phyloP scores from a whole-genome alignment of 2,113 vertebrate species.

The Piprites chloris region DNA sequence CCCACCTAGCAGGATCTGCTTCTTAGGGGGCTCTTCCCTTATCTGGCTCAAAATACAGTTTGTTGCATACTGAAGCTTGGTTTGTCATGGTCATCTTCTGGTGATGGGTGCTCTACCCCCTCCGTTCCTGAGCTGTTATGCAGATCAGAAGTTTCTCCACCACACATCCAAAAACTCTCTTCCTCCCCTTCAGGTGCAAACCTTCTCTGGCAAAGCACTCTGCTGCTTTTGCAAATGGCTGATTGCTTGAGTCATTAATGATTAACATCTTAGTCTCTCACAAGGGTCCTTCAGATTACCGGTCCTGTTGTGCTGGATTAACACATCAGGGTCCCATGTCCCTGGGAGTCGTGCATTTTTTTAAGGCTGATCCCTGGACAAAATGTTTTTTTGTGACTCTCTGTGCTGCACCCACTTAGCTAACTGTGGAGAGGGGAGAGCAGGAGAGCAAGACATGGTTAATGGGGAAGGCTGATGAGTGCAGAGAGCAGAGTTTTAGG shows the following conservation, averaged over 20 bases:
- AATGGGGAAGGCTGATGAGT: not conserved
- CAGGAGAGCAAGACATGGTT: not conserved
- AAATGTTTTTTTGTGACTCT: not conserved
- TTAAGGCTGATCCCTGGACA: not conserved
- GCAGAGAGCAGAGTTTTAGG: not conserved
- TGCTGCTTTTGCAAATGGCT: not conserved
- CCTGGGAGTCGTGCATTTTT: not conserved
- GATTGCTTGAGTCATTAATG: not conserved
- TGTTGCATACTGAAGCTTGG: not conserved
- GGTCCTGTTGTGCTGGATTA: not conserved
- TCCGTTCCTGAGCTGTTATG: not conserved
- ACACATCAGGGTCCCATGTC: not conserved
- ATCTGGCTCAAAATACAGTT: not conserved
- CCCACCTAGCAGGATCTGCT: not conserved
- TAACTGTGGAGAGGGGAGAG: not conserved
- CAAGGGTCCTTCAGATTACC: not conserved
- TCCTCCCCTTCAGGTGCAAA: not conserved
- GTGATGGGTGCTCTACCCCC: not conserved
- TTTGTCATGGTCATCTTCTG: not conserved
- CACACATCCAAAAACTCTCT: not conserved
- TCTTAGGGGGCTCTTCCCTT: not conserved
- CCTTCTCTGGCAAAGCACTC: not conserved
- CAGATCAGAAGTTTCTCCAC: not conserved
- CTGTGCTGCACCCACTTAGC: not conserved
- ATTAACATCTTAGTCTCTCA: not conserved